Evolutionary conservation across 2,888 invertebrate species (phyloP).

Genomic region (Zhengitettix transpicula): DNA sequence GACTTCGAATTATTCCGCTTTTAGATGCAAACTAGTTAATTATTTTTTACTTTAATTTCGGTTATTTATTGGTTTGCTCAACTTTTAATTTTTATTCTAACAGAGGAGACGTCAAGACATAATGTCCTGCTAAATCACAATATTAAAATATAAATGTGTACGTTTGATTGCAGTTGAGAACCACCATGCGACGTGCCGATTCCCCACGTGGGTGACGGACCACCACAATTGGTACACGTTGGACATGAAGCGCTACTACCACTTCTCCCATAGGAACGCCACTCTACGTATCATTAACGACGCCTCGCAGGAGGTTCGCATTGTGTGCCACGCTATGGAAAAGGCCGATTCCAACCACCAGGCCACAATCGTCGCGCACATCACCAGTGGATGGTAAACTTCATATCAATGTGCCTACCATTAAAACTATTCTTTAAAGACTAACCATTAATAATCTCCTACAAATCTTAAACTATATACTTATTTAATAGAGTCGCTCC

Average conservation of each 20-base stretch:
- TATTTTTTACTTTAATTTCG: too few relatives aligned
- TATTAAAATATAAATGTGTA: not conserved
- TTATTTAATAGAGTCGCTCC: too few relatives aligned
- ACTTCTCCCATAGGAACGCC: constrained; percentile 55
- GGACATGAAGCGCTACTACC: constrained; percentile 54
- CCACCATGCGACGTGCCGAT: constrained; percentile 58
- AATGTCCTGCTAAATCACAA: too few relatives aligned
- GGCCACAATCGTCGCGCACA: constrained; percentile 45
- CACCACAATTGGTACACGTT: constrained; percentile 68
- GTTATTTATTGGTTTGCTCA: too few relatives aligned
- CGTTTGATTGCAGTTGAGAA: constrained; percentile 41
- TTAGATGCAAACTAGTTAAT: too few relatives aligned
- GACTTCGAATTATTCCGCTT: too few relatives aligned
- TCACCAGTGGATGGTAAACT: constrained; percentile 59
- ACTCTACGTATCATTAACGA: constrained; percentile 40
- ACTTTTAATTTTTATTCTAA: too few relatives aligned
- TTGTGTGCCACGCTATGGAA: constrained; percentile 35
- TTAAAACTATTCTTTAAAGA: too few relatives aligned
- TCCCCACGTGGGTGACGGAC: constrained; percentile 60
- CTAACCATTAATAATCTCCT: too few relatives aligned
- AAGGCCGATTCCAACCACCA: constrained; percentile 17
- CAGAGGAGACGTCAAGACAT: too few relatives aligned
- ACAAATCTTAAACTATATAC: too few relatives aligned
- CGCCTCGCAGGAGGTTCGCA: constrained; percentile 31
- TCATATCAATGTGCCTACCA: not conserved